These are phyloP conservation scores for Malurus elegans DNA, from an alignment of 2,113 vertebrate species.

Conservation along the genomic window DNA sequence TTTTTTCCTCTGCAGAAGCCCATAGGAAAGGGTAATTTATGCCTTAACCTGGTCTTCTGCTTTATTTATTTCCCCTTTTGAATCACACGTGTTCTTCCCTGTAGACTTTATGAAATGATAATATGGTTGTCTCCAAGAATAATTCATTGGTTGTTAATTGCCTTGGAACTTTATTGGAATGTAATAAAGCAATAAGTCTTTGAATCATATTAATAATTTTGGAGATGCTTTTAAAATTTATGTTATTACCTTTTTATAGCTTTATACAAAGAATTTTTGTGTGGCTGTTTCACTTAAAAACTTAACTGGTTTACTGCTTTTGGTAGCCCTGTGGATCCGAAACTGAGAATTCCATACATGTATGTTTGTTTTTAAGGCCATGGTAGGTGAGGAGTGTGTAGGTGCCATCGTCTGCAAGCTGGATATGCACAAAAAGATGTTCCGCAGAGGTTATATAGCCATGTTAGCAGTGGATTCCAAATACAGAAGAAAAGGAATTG, in stretches of 20 bases:
- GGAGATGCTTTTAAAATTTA: background rate
- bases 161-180: background rate
- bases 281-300: background rate
- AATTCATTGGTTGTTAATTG: background rate
- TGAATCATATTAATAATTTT: background rate
- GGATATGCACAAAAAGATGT: conserved; percentile 99
- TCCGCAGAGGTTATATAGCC: conserved; percentile 98
- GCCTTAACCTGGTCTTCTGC: background rate
- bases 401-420: conserved; percentile 99
- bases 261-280: background rate
- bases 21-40: background rate
- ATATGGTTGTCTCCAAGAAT: background rate
- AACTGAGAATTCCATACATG: conserved; percentile 65
- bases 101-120: background rate
- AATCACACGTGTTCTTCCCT: background rate
- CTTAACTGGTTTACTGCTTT: conserved; percentile 21
- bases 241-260: background rate
- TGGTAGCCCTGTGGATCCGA: background rate
- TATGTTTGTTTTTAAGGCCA: conserved; percentile 88
- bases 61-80: background rate
- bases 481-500: conserved; percentile 99
- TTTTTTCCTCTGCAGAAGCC: background rate
- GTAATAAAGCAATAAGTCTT: background rate
- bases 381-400: conserved; percentile 98
- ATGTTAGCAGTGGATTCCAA: conserved; percentile 99